A percentile compares a stretch with the other conserved stretches of the same genome.
phyloP scores from a whole-genome alignment of 1,140 invertebrate genomes.

The Lucilia cuprina region DNA sequence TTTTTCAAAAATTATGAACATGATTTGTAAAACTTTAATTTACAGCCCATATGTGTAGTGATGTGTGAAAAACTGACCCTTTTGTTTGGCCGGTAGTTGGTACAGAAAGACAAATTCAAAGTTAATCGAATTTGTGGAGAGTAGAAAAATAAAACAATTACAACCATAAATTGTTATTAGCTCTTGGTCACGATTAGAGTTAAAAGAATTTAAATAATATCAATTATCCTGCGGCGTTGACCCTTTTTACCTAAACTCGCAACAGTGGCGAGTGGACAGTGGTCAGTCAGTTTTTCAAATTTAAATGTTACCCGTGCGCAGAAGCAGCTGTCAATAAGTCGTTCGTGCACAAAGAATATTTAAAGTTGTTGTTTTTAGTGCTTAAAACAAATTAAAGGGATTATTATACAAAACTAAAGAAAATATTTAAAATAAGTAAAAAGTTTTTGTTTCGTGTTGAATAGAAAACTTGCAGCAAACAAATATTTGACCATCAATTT shows the following conservation, averaged over 20 bases:
- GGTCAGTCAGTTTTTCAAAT: background rate
- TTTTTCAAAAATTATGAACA: background rate
- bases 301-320: background rate
- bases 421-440: too few species aligned
- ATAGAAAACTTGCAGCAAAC: too few species aligned
- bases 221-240: background rate
- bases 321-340: background rate
- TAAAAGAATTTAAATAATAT: background rate
- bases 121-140: slow-evolving; percentile 36
- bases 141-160: background rate
- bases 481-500: too few species aligned
- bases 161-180: background rate
- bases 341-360: background rate
- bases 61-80: slow-evolving; percentile 50
- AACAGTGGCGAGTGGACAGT: background rate
- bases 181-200: background rate
- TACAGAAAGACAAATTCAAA: background rate
- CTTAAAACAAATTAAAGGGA: too few species aligned
- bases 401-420: too few species aligned
- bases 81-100: background rate
- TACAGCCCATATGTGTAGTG: slow-evolving; percentile 61
- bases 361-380: background rate
- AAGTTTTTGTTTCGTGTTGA: too few species aligned
- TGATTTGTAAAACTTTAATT: slow-evolving; percentile 53
- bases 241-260: background rate